phyloP scores from a whole-genome alignment of 2,797 vertebrate species.

The Eurystomus glaucurus region DNA sequence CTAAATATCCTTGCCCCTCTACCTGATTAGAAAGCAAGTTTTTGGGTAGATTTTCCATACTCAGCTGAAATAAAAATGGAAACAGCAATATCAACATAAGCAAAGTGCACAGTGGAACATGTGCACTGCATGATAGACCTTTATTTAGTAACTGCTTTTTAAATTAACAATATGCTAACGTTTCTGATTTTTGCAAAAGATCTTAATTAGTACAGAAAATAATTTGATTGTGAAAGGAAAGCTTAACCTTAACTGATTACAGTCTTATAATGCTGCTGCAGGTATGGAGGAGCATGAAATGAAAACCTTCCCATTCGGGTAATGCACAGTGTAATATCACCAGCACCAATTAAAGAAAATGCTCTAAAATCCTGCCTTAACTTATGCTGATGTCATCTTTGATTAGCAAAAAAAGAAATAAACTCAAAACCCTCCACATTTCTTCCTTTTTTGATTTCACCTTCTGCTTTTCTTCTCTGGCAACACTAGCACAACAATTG shows the following conservation, averaged over 20 bases:
- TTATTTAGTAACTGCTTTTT: background rate
- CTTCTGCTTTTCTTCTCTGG: background rate
- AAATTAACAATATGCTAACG: background rate
- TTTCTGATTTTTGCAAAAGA: background rate
- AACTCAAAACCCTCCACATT: background rate
- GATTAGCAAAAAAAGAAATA: background rate
- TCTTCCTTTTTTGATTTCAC: background rate
- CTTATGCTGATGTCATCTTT: background rate
- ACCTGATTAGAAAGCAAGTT: background rate
- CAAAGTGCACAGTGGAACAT: background rate
- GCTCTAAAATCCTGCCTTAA: background rate
- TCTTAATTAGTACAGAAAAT: constrained; percentile 14
- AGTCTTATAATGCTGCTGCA: background rate
- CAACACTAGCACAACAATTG: background rate
- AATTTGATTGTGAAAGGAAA: background rate
- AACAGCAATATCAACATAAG: constrained; percentile 8
- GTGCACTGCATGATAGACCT: background rate
- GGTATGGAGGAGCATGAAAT: background rate
- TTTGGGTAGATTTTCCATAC: background rate
- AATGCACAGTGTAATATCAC: background rate
- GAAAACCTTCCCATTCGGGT: background rate
- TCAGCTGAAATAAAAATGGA: constrained; percentile 51
- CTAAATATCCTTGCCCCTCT: background rate
- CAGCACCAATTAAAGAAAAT: background rate
- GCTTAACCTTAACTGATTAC: background rate